Evolutionary conservation across 2,888 invertebrate species (phyloP).

Genomic region (Cotesia congregata): DNA sequence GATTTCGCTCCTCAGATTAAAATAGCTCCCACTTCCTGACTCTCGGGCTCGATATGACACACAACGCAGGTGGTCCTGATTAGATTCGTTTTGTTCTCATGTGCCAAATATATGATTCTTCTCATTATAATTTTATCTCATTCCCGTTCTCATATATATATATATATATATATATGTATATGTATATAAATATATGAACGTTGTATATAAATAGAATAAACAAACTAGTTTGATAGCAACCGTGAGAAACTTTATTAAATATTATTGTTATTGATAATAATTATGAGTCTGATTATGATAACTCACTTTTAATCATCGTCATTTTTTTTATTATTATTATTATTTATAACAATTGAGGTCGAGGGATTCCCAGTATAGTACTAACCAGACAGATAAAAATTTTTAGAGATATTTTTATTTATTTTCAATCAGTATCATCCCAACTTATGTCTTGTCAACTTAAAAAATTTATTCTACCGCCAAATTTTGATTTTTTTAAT

Average conservation of each 20-base stretch:
- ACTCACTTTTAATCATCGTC: background rate
- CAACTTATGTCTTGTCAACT: background rate
- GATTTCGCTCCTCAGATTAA: background rate
- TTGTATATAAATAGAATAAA: background rate
- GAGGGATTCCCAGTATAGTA: background rate
- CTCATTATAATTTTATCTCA: background rate
- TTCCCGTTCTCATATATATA: too few species aligned
- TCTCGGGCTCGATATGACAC: background rate
- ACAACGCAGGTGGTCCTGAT: background rate
- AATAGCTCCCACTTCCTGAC: background rate
- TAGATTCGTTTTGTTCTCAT: background rate
- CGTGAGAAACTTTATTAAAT: background rate
- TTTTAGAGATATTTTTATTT: background rate
- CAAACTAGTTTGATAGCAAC: background rate
- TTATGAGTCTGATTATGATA: background rate
- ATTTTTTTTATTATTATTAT: background rate
- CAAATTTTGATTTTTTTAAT: background rate
- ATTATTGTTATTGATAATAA: background rate
- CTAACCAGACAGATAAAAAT: background rate
- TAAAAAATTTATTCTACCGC: background rate
- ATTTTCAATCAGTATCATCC: background rate
- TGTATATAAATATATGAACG: too few species aligned
- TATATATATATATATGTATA: too few species aligned
- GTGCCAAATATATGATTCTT: background rate
- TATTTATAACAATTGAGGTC: background rate